Conservation (phyloP, 2,113 vertebrate species). For the Oryzias javanicus region DNA sequence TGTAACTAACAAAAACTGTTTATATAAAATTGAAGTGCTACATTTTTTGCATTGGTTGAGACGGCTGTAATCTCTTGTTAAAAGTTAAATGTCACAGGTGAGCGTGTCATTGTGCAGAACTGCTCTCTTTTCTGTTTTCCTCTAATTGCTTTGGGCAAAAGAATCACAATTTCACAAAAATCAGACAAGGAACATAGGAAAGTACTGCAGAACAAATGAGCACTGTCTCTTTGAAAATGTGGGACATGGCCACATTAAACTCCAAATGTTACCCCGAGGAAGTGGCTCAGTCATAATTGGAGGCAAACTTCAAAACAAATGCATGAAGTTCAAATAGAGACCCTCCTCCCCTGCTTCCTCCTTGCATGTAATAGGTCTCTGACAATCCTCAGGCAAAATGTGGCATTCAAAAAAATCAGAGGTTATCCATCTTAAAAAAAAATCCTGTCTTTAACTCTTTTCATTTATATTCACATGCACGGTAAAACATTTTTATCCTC, state of each 20-base stretch:
- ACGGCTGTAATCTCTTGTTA: not conserved
- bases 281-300: constrained; percentile 64
- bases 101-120: constrained; percentile 1
- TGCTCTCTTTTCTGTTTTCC: not conserved
- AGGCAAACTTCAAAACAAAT: constrained; percentile 70
- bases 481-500: not conserved
- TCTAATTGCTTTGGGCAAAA: not conserved
- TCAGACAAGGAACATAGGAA: constrained; percentile 6
- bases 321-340: constrained; percentile 47
- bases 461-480: not conserved
- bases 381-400: constrained; percentile 47
- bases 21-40: too few species aligned
- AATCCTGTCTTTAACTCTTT: not conserved
- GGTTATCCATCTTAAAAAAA: not conserved
- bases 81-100: not conserved
- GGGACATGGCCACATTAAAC: constrained; percentile 62
- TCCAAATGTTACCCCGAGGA: constrained; percentile 62
- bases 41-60: too few species aligned
- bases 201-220: constrained; percentile 37
- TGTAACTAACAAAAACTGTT: too few species aligned
- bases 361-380: constrained; percentile 54
- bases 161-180: not conserved
- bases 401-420: constrained; percentile 52
- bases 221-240: constrained; percentile 49
- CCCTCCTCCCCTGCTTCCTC: constrained; percentile 59